Evolutionary conservation across 2,113 vertebrate genomes (phyloP), one percentile per base, ranked within the genome.

Genomic region (Grallaria varia): DNA sequence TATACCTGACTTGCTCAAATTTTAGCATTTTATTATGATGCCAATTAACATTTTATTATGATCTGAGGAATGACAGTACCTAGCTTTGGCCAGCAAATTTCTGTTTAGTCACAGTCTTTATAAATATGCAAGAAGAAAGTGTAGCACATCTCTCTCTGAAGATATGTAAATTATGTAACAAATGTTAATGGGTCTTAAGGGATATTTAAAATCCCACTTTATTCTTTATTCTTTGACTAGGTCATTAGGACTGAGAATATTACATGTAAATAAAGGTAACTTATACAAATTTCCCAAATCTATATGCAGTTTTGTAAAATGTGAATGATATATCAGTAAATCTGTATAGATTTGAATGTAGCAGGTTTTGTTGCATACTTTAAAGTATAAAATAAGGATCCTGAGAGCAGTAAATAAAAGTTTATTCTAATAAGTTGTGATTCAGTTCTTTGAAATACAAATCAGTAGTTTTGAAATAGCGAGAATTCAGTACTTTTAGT

Each of bases 391-490:
- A 96, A 93, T 90, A 84, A 95, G 94, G 60, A 95, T 95, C 89
- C 87, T 87, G 91, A 95, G 45, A 96, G 85, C 95, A 92, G 95
- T 95, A 97, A 98, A 98, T 98, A 98, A 98, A 98, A 94, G 87
- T 98, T 95, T 98, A 97, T 98, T 98, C 97, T 98, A 97, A 87
- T 97, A 97, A 63, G 20, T 62, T 63, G 68, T 93, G 94, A 50
- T 71, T 97, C 10, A 17, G 59, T 97, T 96, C n/a, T 80, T 98
- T 95, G 62, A 90, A 84, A 72, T 94, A 42, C n/a, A 74, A 80
- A 63, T 49, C 5, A 5, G 2, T 75, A 33, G 47, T 37, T 28
- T 85, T 79, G 55, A 58, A 87, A 64, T 37, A 84, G 35, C 35
- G 75, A 31, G 53, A 80, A 27, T 2, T 90, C 3, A 23, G n/a